These are phyloP conservation scores for Miniopterus natalensis DNA, from an alignment of 2,113 vertebrate species.

Conservation along the genomic window DNA sequence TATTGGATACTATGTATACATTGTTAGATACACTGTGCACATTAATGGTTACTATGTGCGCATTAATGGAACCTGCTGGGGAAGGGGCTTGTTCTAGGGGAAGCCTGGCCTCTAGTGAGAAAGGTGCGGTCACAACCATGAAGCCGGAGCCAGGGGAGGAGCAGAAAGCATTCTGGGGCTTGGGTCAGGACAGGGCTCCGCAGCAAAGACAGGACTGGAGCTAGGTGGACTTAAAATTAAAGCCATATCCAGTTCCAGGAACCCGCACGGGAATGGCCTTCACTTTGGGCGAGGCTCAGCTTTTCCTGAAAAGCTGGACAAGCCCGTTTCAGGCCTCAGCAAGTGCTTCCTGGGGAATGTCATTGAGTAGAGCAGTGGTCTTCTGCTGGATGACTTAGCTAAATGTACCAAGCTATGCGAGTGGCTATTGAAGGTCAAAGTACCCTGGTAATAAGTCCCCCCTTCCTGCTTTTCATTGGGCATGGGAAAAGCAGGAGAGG, in stretches of 20 bases:
- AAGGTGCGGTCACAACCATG: fast-evolving
- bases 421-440: neutral
- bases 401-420: constrained; percentile 20
- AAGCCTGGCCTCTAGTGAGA: neutral
- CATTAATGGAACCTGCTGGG: neutral
- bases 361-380: neutral
- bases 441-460: neutral
- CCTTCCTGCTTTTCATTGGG: neutral
- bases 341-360: constrained; percentile 56
- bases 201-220: neutral
- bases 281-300: neutral
- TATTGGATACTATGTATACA: neutral
- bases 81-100: neutral
- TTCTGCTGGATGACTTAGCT: constrained; percentile 32
- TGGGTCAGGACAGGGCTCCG: neutral
- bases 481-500: neutral
- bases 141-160: too few relatives aligned
- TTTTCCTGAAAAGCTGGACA: constrained; percentile 77
- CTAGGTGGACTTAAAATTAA: neutral
- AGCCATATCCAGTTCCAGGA: neutral
- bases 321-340: constrained; percentile 70
- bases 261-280: neutral
- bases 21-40: neutral
- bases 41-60: too few relatives aligned
- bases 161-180: neutral